Conservation (phyloP, 2,797 vertebrate genomes). For the Pseudomugil gertrudae region DNA sequence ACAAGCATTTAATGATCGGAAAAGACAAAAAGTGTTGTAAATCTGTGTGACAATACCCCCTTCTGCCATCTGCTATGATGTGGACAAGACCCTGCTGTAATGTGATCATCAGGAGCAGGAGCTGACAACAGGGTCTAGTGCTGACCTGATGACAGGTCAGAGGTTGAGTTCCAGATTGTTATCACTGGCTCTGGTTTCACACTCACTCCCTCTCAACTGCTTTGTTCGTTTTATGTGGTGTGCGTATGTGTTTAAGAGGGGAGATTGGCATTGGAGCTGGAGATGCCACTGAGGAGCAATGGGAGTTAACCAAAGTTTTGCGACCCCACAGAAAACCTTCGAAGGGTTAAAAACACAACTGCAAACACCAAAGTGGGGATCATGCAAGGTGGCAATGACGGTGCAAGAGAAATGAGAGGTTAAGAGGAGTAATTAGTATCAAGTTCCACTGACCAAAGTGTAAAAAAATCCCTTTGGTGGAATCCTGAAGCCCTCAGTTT, state of each 20-base stretch:
- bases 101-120: conserved; percentile 69
- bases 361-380: conserved; percentile 48
- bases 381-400: conserved; percentile 70
- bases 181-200: conserved; percentile 85
- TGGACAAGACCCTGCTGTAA: conserved; percentile 60
- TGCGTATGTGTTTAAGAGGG: conserved; percentile 58
- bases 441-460: conserved; percentile 40
- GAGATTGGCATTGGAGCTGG: conserved; percentile 67
- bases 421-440: conserved; percentile 66
- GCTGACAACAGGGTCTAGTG: conserved; percentile 72
- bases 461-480: conserved; percentile 12
- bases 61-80: conserved; percentile 17
- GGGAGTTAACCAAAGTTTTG: conserved; percentile 68
- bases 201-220: conserved; percentile 74
- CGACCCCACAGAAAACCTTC: conserved; percentile 68
- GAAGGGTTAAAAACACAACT: conserved; percentile 69
- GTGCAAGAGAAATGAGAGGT: conserved; percentile 52
- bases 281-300: conserved; percentile 66
- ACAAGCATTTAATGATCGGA: neutral
- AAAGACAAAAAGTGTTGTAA: conserved; percentile 2
- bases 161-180: conserved; percentile 85
- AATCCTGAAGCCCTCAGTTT: conserved; percentile 11
- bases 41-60: conserved; percentile 20
- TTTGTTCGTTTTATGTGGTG: conserved; percentile 67
- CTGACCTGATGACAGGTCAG: conserved; percentile 83